Conservation (phyloP, 2,888 invertebrate species). For the Synanthedon tipuliformis region DNA sequence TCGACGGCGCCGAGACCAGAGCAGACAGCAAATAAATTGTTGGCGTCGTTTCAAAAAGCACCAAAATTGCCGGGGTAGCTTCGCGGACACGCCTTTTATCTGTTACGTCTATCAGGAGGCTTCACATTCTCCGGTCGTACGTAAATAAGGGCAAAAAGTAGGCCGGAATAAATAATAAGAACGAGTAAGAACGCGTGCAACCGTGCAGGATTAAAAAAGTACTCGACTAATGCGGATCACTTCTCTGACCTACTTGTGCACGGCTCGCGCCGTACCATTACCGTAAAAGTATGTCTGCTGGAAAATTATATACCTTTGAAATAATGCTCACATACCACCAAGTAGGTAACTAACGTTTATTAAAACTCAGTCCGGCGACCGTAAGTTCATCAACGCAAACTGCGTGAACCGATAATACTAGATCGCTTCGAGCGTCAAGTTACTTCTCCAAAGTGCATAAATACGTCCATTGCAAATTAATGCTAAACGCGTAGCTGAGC, state of each 20-base stretch:
- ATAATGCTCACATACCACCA: too few relatives aligned
- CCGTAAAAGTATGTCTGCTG: constrained; percentile 22
- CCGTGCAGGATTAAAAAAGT: constrained; percentile 27
- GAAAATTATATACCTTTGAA: too few relatives aligned
- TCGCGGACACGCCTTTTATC: constrained; percentile 62
- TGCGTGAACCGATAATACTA: constrained; percentile 13
- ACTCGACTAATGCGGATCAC: constrained; percentile 24
- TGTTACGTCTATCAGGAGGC: constrained; percentile 55
- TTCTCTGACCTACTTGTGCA: constrained; percentile 25
- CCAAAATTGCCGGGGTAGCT: constrained; percentile 49
- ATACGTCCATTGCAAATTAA: background rate
- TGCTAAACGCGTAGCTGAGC: background rate
- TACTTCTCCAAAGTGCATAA: constrained; percentile 9
- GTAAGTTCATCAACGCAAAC: constrained; percentile 1
- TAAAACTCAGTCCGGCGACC: constrained; percentile 4
- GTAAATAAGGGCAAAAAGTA: constrained; percentile 46
- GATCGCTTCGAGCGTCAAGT: constrained; percentile 12
- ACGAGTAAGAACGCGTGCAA: constrained; percentile 22
- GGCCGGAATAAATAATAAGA: constrained; percentile 37
- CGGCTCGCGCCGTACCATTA: background rate
- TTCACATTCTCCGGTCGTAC: constrained; percentile 34
- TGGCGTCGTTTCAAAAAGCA: constrained; percentile 60
- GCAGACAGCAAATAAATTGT: constrained; percentile 60
- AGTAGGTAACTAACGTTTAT: background rate
- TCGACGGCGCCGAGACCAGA: constrained; percentile 36